Conservation (phyloP, 1,140 invertebrate genomes). For the Heliconius eleuchia region DNA sequence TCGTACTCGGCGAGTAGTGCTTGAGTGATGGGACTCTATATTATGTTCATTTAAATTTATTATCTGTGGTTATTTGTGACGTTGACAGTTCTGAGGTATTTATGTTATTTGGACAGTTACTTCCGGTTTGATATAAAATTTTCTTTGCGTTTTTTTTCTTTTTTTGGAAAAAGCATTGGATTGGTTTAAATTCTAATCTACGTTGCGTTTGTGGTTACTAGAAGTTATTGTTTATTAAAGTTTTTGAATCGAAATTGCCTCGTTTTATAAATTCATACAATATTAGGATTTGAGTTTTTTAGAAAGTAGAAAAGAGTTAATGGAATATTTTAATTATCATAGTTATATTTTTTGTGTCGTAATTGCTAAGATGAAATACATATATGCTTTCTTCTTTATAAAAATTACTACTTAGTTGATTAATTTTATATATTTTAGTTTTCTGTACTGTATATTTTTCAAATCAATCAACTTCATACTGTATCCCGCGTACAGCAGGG, state of each 20-base stretch:
- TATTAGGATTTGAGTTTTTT: background rate
- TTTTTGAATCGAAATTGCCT: too few species aligned
- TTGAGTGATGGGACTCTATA: slow-evolving; percentile 48
- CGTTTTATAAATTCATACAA: too few species aligned
- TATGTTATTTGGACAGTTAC: background rate
- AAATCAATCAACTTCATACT: too few species aligned
- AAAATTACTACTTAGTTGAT: background rate
- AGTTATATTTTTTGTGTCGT: background rate
- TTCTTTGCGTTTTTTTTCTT: background rate
- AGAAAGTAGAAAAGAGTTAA: background rate
- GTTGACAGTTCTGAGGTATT: slow-evolving; percentile 22
- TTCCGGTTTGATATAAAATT: background rate
- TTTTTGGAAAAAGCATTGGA: background rate
- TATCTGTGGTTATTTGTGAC: slow-evolving; percentile 46
- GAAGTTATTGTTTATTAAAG: too few species aligned
- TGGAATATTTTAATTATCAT: background rate
- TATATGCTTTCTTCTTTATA: slow-evolving; percentile 14
- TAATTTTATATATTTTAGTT: too few species aligned
- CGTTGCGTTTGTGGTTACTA: background rate
- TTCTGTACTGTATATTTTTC: too few species aligned
- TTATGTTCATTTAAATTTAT: slow-evolving; percentile 39
- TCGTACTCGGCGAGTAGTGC: slow-evolving; percentile 59
- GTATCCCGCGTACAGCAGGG: too few species aligned
- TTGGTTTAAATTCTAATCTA: background rate
- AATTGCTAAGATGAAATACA: background rate